phyloP scores from a whole-genome alignment of 2,113 vertebrate species.

The Ifrita kowaldi region DNA sequence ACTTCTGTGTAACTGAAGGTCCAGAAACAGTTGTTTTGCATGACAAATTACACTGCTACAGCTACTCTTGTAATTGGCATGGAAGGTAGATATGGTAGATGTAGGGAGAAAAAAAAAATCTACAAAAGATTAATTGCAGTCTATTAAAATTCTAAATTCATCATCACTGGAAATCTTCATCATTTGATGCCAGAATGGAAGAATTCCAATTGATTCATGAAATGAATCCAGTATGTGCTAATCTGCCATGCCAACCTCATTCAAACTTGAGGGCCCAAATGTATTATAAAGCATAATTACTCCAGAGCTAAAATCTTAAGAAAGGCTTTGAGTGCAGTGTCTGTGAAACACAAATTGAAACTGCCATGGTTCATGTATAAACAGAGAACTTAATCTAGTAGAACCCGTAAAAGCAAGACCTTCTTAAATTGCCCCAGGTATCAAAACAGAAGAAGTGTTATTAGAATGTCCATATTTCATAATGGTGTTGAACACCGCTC shows the following conservation, averaged over 20 bases:
- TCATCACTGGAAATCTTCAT: constrained; percentile 43
- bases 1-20: not conserved
- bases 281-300: constrained; percentile 66
- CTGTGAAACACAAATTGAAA: constrained; percentile 59
- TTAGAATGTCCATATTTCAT: not conserved
- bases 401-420: not conserved
- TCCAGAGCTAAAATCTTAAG: constrained; percentile 58
- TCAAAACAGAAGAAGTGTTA: not conserved
- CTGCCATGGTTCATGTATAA: constrained; percentile 21
- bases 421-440: not conserved
- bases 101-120: not conserved
- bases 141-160: constrained; percentile 69
- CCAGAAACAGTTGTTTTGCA: constrained; percentile 37
- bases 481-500: not conserved
- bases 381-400: constrained; percentile 30
- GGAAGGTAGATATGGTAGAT: constrained; percentile 21
- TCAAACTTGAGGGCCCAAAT: constrained; percentile 53
- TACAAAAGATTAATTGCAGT: constrained; percentile 64
- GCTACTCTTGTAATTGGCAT: constrained; percentile 44
- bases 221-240: constrained; percentile 18
- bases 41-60: constrained; percentile 45
- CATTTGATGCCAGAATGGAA: constrained; percentile 28
- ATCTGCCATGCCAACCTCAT: constrained; percentile 27
- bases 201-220: constrained; percentile 38
- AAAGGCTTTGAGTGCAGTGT: constrained; percentile 1